Evolutionary conservation across 2,113 vertebrate genomes (phyloP).

Genomic region (Prionailurus viverrinus): DNA sequence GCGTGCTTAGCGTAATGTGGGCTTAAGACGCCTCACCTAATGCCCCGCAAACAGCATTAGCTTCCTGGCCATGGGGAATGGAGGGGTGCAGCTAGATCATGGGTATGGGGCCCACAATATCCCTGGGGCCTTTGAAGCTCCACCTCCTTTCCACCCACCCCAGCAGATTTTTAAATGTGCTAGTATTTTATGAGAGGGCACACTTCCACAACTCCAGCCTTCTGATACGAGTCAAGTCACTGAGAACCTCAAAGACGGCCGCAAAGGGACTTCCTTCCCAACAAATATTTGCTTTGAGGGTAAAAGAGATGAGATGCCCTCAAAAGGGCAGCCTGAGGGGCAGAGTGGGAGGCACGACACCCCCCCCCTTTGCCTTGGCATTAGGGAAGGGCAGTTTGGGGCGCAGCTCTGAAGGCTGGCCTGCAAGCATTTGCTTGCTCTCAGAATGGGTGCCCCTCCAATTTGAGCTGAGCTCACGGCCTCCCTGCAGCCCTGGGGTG

Average conservation of each 20-base stretch:
- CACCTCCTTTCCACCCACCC: neutral
- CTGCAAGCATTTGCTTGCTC: neutral
- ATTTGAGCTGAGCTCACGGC: neutral
- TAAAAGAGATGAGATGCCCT: neutral
- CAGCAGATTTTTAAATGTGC: neutral
- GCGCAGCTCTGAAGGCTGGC: neutral
- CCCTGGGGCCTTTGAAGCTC: neutral
- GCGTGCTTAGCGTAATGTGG: neutral
- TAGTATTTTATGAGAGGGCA: neutral
- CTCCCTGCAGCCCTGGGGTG: neutral
- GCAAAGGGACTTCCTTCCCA: neutral
- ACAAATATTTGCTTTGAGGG: neutral
- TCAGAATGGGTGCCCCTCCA: neutral
- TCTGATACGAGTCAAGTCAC: neutral
- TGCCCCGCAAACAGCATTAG: neutral
- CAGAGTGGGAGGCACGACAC: neutral
- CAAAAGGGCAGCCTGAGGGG: neutral
- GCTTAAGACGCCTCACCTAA: neutral
- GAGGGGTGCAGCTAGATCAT: too few relatives aligned
- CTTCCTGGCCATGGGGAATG: fast-evolving
- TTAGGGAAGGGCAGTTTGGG: neutral
- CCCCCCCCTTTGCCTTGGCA: neutral
- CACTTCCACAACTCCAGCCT: neutral
- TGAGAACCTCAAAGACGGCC: neutral
- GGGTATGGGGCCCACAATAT: neutral